Base-by-base conservation (phyloP, 2,888 invertebrate species). In the Apotomis turbidana region DNA sequence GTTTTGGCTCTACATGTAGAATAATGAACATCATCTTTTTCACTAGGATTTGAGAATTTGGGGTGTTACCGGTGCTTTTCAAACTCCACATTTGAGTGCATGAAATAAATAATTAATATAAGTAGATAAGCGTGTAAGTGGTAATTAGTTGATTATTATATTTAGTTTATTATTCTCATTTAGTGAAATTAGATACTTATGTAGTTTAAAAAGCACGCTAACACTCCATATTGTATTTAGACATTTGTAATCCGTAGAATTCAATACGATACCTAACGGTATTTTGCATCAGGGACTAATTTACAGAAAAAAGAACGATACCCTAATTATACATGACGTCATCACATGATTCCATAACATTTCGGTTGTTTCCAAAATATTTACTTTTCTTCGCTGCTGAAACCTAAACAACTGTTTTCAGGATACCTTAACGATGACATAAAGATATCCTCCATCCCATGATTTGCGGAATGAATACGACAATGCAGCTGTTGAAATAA, bases 201-300 rank as follows among this genome's bases (percentile, higher is more conserved):
- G 8, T 51, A 10, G 38, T 63, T 52, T 52, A 13, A 54, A 54
- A 64, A 44, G 54, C 44, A 64, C 64, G 54, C 44, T 64, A 13
- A 51, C 38, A 9, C n/a, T 51, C 51, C 36, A 62, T 54, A 10
- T 64, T 54, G 54, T 54, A 63, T 63, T 38, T 54, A 44, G 41
- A 41, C 5, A 5, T 54, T 44, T 61, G 13, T 38, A 15, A 41
- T 41, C 64, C 54, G 41, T 64, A 64, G 64, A 64, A 54, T 44
- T 63, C 54, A 13, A 6, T 49, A 10, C 9, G 49, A 10, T 49
- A 49, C 10, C 44, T 44, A 44, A 44, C 27, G 2, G 27, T 27
- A 27, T 27, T 27, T 27, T 27, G 27, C 27, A 27, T 27, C 27
- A 27, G 27, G 27, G 27, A 27, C 27, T 27, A 2, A 0, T 27